Conservation (phyloP, 2,113 vertebrate species). For the Tragelaphus strepsiceros region DNA sequence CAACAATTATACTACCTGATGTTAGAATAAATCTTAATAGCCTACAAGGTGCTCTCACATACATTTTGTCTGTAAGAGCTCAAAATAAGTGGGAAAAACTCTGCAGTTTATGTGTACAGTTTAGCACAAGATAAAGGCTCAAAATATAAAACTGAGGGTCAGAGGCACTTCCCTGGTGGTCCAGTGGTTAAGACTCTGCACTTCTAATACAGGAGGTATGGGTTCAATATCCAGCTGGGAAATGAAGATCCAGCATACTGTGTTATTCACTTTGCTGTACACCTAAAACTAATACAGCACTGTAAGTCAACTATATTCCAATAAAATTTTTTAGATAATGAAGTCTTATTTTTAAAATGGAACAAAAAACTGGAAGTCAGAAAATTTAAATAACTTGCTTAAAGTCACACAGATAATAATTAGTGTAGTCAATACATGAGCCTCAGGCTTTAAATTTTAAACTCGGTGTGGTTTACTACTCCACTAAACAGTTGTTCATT, state of each 20-base stretch:
- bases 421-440: not conserved
- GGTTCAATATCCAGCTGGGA: not conserved
- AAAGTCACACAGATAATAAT: not conserved
- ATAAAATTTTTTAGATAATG: not conserved
- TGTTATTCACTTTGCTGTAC: not conserved
- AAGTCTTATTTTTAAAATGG: not conserved
- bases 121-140: not conserved
- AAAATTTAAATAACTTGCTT: not conserved
- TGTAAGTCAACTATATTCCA: not conserved
- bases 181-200: not conserved
- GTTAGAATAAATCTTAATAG: not conserved
- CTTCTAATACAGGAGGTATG: not conserved
- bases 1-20: not conserved
- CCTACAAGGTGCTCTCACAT: not conserved
- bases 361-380: not conserved
- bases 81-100: not conserved
- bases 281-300: not conserved
- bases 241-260: not conserved
- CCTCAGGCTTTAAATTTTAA: not conserved
- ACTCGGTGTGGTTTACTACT: not conserved
- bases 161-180: not conserved
- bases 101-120: not conserved
- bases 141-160: not conserved
- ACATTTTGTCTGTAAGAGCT: not conserved
- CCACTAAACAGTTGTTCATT: not conserved